These are phyloP conservation scores for Rhipidura dahli DNA, from an alignment of 2,113 vertebrate genomes.

Conservation along the genomic window DNA sequence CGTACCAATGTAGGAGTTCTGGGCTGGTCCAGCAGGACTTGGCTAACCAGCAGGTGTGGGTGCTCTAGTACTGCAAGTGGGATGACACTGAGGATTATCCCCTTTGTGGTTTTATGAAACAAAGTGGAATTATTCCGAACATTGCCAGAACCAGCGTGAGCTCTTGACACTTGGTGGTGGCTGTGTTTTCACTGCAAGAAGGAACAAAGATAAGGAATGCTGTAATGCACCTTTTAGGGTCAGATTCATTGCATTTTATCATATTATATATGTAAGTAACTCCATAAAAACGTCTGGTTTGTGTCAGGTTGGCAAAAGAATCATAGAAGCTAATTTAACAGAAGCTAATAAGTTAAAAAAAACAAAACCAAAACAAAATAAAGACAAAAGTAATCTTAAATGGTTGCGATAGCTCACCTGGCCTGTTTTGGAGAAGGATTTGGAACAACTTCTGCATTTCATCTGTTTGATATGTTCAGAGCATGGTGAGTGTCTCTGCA, in stretches of 20 bases:
- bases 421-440: conserved; percentile 45
- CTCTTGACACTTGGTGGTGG: neutral
- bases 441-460: conserved; percentile 59
- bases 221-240: neutral
- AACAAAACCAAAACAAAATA: neutral
- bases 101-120: neutral
- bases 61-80: neutral
- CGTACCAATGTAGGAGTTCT: fast-evolving
- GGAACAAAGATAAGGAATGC: neutral
- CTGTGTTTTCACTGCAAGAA: neutral
- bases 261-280: neutral
- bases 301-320: neutral
- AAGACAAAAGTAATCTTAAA: neutral
- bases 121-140: neutral
- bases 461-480: conserved; percentile 72
- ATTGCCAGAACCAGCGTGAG: neutral
- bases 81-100: neutral
- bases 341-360: neutral
- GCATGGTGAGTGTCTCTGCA: conserved; percentile 66
- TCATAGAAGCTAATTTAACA: neutral
- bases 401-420: neutral
- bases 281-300: neutral
- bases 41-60: neutral
- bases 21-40: neutral
- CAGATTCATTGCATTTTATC: neutral